Base-by-base conservation (phyloP, 2,888 invertebrate genomes). In the Anoplius nigerrimus region DNA sequence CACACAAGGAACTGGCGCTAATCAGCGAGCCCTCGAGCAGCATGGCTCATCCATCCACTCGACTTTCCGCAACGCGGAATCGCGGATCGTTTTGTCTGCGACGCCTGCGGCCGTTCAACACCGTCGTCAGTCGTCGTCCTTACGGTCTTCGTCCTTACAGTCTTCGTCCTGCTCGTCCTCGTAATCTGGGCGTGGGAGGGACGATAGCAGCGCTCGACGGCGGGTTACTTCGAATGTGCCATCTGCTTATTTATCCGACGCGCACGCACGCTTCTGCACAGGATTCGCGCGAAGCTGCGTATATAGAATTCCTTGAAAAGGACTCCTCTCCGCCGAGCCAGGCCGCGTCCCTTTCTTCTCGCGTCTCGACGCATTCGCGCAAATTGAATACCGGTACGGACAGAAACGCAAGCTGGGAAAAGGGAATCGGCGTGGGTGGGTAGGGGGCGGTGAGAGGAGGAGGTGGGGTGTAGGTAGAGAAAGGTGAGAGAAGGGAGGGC, bases 251-350 rank as follows among this genome's bases (percentile, higher is more conserved):
- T 69, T 59, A 51, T 62, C 55, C 62, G 51, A 66, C 48, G 55
- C 59, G 42, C 43, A 42, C 60, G 55, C 68, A 51, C 27, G 51
- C 51, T 59, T 59, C 59, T 55, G 59, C 52, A 20, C 22, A 56
- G 45, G 48, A 68, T 16, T 22, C 22, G 46, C 20, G 54, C 65
- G 66, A 69, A 57, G 48, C 59, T 51, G 59, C 24, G 52, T 22
- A 56, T 55, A 66, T 66, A 66, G 66, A 69, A 69, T 66, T 69
- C 55, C 59, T 43, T 54, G 56, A 45, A 48, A 66, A 59, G 55
- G 43, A 2, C 43, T 46, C 45, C 20, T 18, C 43, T 43, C 45
- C 45, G 15, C 21, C n/a, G n/a, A n/a, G n/a, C n/a, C n/a, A n/a
- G n/a, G n/a, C 21, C 43, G 21, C 45, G 22, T 45, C 42, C 22